Percentiles rank a stretch among this genome's conserved stretches.
Conservation (phyloP, 2,888 invertebrate species). For the Holacanthella duospinosa region DNA sequence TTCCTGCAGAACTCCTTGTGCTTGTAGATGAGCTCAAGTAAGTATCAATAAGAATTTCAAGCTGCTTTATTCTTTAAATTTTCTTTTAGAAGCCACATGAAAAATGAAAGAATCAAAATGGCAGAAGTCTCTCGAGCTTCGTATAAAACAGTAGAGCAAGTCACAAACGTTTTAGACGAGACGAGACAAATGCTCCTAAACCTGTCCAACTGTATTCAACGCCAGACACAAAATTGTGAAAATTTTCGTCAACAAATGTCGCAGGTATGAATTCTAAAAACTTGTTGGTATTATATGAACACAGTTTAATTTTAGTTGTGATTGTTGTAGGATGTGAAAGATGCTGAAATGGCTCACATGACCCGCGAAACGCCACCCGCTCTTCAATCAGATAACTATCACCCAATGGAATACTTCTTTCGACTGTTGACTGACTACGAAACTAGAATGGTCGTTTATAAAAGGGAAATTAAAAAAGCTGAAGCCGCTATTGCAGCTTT, state of each 20-base stretch:
- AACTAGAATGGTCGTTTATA: background rate
- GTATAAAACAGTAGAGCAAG: background rate
- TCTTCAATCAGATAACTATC: background rate
- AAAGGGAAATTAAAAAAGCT: constrained; percentile 3
- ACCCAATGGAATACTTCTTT: constrained; percentile 6
- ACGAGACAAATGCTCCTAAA: background rate
- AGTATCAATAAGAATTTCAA: background rate
- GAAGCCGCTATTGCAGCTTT: background rate
- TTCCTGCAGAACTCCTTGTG: background rate
- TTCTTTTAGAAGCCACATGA: background rate
- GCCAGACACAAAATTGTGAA: background rate
- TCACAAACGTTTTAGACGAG: background rate
- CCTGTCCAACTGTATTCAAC: background rate
- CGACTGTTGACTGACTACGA: background rate
- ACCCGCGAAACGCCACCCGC: background rate
- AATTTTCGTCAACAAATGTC: background rate
- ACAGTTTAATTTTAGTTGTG: background rate
- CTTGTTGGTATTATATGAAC: background rate
- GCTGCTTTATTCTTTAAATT: no score
- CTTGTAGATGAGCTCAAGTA: constrained; percentile 2
- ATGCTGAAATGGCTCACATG: constrained; percentile 5
- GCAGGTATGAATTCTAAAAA: background rate
- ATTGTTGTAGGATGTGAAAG: background rate
- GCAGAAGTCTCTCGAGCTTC: background rate
- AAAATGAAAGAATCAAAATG: background rate